Percentiles rank a stretch among this genome's conserved stretches.
Conservation (phyloP, 2,113 vertebrate genomes). For the Okapia johnstoni region DNA sequence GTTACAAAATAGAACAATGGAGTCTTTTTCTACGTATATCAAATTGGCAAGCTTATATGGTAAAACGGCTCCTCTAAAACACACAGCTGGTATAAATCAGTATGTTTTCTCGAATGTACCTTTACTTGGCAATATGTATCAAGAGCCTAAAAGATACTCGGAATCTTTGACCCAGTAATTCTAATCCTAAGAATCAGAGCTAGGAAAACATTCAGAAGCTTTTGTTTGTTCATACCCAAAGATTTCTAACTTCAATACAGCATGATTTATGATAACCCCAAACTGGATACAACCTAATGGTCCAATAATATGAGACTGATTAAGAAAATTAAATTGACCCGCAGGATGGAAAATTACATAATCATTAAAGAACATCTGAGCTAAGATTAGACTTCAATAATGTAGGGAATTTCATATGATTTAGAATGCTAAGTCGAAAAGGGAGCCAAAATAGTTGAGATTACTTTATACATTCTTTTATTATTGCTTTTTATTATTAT, state of each 20-base stretch:
- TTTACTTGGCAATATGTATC: background rate
- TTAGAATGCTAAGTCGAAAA: background rate
- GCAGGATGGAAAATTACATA: background rate
- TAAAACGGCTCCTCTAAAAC: background rate
- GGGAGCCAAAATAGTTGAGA: background rate
- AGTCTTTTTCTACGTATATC: background rate
- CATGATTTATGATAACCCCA: background rate
- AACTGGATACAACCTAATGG: background rate
- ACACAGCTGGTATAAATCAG: background rate
- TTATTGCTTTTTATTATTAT: background rate
- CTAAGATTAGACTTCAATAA: background rate
- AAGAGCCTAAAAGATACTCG: background rate
- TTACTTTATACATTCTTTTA: background rate
- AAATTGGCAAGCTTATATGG: background rate
- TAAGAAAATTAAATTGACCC: slow-evolving; percentile 25
- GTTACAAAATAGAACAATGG: background rate
- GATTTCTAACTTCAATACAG: background rate
- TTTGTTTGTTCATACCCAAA: background rate
- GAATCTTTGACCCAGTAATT: background rate
- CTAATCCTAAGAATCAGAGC: background rate
- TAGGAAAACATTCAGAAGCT: background rate
- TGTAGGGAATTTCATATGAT: background rate
- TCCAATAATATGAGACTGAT: background rate
- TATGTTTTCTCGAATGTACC: background rate
- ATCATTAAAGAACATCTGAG: background rate